Percentiles rank a stretch among this genome's conserved stretches.
Conservation (phyloP, 35 echinoderm and acorn worm genomes). For the Lytechinus variegatus region DNA sequence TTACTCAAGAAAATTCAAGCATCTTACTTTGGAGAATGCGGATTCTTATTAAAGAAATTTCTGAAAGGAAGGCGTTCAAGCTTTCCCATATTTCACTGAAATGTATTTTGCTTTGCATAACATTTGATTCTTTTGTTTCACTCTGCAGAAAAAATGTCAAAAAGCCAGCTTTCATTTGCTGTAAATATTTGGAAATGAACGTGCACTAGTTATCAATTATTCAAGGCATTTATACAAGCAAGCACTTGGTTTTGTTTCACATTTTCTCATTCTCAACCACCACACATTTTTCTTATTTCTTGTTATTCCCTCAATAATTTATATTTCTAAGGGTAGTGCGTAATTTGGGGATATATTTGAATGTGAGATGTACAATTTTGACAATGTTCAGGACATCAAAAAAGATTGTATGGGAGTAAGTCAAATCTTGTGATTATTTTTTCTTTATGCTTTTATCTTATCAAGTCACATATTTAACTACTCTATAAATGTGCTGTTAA, state of each 20-base stretch:
- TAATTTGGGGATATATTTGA: not conserved
- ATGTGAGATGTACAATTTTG: not conserved
- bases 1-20: too few species aligned
- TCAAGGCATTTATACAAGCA: not conserved
- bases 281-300: not conserved
- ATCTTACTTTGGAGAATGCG: not conserved
- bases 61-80: not conserved
- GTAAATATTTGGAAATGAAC: not conserved
- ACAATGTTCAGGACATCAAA: not conserved
- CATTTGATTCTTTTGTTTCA: not conserved
- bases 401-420: not conserved
- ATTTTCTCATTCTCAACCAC: not conserved
- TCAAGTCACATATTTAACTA: not conserved
- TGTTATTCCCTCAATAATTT: not conserved
- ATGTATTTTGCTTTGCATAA: not conserved
- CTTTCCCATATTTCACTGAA: not conserved
- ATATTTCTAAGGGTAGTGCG: not conserved
- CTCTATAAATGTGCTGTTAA: not conserved
- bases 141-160: not conserved
- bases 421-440: not conserved
- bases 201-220: not conserved
- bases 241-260: not conserved
- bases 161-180: not conserved
- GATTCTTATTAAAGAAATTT: not conserved
- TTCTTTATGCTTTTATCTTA: not conserved